Evolutionary conservation across 2,113 vertebrate genomes (phyloP), one percentile per base, ranked within the genome.

Genomic region (Ciconia boyciana): DNA sequence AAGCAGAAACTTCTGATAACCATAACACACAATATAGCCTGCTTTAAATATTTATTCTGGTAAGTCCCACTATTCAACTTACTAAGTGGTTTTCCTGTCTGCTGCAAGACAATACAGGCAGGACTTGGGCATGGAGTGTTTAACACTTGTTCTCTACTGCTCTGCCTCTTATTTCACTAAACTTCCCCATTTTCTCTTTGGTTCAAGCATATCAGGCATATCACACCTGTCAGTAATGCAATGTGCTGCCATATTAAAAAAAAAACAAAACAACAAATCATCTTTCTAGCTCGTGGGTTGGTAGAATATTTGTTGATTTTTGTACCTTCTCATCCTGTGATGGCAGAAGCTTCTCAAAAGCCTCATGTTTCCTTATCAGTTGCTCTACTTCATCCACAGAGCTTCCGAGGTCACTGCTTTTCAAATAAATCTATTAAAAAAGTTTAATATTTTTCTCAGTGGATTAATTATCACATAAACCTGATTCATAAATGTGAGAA

Each of bases 291-390:
- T 55, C 12, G 9, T 65, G 16, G 16, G 18, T 26, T 70, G 6
- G n/a, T 64, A 84, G 18, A 86, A 44, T 65, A 69, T 71, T 80
- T 81, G 9, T 80, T 70, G 15, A 18, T 91, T 81, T 94, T 96
- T 49, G 49, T 87, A 99, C 99, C 98, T 99, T 99, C 83, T 99
- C 98, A 80, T 99, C 98, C 97, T 99, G 99, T 41, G 98, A 97
- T 43, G 87, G 55, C 74, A 99, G 98, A 93, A 99, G 96, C 87
- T 99, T 99, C 97, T 99, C 98, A 94, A 99, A 99, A 79, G 98
- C 98, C 41, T 98, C 98, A 8, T 99, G 99, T 51, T 98, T 98
- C 95, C 95, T 98, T 87, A 99, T 98, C 91, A 99, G 94, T 87
- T 93, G 98, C 11, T 99, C 99, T 13, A 98, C 97, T 94, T 99